These are phyloP conservation scores for Papilio machaon DNA, from an alignment of 1,140 invertebrate genomes.

Conservation along the genomic window DNA sequence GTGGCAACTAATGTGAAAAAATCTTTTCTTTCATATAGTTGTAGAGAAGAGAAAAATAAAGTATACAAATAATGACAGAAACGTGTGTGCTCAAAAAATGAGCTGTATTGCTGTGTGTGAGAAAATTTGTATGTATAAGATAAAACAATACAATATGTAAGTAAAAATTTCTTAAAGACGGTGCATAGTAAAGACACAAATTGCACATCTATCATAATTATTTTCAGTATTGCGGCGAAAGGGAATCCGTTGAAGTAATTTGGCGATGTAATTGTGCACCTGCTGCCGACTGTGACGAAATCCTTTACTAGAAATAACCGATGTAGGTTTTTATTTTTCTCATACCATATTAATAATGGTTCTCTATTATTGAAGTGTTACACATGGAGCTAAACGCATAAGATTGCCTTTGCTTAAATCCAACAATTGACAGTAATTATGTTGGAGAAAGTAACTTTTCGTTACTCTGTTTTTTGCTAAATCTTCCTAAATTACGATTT, in stretches of 20 bases:
- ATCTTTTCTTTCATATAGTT: too few relatives aligned
- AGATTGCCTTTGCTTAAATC: too few relatives aligned
- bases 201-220: conserved; percentile 5
- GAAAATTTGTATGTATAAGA: background rate
- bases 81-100: too few relatives aligned
- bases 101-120: too few relatives aligned
- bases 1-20: too few relatives aligned
- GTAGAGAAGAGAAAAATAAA: too few relatives aligned
- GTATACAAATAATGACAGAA: too few relatives aligned
- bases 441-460: too few relatives aligned
- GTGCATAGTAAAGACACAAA: background rate
- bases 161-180: background rate
- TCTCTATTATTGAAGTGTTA: background rate
- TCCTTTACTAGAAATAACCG: background rate
- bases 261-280: conserved; percentile 8
- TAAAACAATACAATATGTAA: background rate
- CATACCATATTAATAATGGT: background rate
- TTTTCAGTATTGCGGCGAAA: conserved; percentile 2
- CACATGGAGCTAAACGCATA: too few relatives aligned
- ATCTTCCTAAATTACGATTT: too few relatives aligned
- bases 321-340: background rate
- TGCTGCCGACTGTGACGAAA: conserved; percentile 4
- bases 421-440: too few relatives aligned
- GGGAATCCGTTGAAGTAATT: conserved; percentile 4
- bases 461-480: too few relatives aligned